phyloP scores from a whole-genome alignment of 2,888 invertebrate species.

The Ornithoptera alexandrae region DNA sequence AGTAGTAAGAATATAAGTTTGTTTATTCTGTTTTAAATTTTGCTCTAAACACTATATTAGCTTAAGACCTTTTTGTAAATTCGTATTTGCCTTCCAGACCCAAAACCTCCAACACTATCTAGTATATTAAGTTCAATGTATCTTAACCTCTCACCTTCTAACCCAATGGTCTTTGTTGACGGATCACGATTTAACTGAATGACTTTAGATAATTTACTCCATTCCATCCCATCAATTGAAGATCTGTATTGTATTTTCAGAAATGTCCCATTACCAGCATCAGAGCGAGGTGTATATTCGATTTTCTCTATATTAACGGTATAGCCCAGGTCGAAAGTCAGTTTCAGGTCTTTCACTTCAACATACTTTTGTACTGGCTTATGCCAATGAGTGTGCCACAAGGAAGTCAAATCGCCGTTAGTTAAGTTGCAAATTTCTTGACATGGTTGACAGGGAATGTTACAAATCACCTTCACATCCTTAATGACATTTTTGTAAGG shows the following conservation, averaged over 20 bases:
- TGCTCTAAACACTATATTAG: neutral
- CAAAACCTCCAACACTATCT: constrained; percentile 56
- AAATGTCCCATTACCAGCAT: constrained; percentile 63
- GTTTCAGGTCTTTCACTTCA: constrained; percentile 32
- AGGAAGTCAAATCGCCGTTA: constrained; percentile 31
- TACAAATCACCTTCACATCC: constrained; percentile 41
- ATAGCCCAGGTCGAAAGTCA: constrained; percentile 42
- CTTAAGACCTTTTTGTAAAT: constrained; percentile 41
- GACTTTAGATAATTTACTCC: constrained; percentile 48
- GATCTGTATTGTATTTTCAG: constrained; percentile 50
- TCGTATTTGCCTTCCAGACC: constrained; percentile 56
- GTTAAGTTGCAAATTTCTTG: constrained; percentile 41
- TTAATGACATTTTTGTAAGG: constrained; percentile 43
- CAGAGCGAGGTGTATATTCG: constrained; percentile 57
- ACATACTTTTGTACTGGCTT: constrained; percentile 32
- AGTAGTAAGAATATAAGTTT: no score
- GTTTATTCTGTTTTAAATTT: no score
- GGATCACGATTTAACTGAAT: constrained; percentile 47
- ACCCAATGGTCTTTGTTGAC: constrained; percentile 46
- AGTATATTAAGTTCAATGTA: constrained; percentile 52
- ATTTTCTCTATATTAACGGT: constrained; percentile 48
- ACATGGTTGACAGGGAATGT: constrained; percentile 40
- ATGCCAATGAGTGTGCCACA: constrained; percentile 45
- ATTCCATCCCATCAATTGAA: constrained; percentile 49
- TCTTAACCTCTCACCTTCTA: constrained; percentile 46